phyloP scores from a whole-genome alignment of 37 sponge, comb jelly and placozoan genomes.

The Hormiphora californensis region DNA sequence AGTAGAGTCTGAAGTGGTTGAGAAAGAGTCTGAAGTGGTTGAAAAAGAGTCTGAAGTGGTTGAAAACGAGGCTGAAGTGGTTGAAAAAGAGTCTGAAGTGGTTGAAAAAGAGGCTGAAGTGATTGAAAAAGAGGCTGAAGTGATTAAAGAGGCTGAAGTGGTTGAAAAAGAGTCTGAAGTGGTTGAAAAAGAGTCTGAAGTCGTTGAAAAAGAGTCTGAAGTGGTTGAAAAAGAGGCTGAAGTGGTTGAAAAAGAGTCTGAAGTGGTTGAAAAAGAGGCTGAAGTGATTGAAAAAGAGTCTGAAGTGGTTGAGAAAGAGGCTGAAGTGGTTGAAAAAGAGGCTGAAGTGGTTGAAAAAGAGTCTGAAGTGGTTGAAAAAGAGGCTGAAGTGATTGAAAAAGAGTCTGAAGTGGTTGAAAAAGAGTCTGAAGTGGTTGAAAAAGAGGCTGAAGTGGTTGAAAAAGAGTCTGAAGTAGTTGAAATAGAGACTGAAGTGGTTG shows the following conservation, averaged over 20 bases:
- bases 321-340: not conserved
- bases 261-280: not conserved
- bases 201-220: not conserved
- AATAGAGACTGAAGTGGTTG: not conserved
- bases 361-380: too few relatives aligned
- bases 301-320: not conserved
- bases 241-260: too few relatives aligned
- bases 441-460: too few relatives aligned
- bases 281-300: not conserved
- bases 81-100: too few relatives aligned
- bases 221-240: not conserved
- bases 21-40: not conserved
- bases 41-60: not conserved
- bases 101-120: not conserved
- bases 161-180: constrained; percentile 76
- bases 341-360: too few relatives aligned
- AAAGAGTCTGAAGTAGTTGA: not conserved
- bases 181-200: constrained; percentile 59
- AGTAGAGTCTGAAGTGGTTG: constrained; percentile 82
- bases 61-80: not conserved
- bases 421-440: too few relatives aligned
- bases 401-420: too few relatives aligned
- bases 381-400: too few relatives aligned
- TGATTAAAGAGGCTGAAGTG: constrained; percentile 62
- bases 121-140: not conserved